phyloP scores from a whole-genome alignment of 2,888 invertebrate genomes.

The Caradrina kadenii region DNA sequence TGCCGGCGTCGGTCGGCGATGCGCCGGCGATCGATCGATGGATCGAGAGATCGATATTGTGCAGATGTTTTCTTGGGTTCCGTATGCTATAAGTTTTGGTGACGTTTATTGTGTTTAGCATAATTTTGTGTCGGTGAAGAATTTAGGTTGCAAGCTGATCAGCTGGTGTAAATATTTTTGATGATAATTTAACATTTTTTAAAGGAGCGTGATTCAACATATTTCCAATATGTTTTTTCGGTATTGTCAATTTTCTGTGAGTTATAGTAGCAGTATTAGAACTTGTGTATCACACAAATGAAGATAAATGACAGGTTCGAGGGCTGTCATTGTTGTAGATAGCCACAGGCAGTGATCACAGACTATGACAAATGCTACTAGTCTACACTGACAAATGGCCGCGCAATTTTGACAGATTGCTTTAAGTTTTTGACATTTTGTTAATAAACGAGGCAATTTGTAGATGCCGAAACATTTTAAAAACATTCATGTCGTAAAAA shows the following conservation, averaged over 20 bases:
- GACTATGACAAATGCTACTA: constrained; percentile 30
- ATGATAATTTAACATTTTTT: neutral
- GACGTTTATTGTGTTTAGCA: constrained; percentile 44
- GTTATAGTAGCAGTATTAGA: constrained; percentile 21
- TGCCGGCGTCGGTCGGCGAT: constrained; percentile 56
- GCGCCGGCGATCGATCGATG: constrained; percentile 64
- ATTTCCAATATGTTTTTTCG: neutral
- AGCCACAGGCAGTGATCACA: constrained; percentile 20
- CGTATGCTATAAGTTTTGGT: constrained; percentile 42
- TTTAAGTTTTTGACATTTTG: constrained; percentile 2
- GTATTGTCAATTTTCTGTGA: constrained; percentile 6
- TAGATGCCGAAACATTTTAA: neutral
- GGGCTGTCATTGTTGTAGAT: constrained; percentile 46
- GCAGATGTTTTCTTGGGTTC: constrained; percentile 74
- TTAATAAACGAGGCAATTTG: constrained; percentile 12
- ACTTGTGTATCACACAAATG: constrained; percentile 18
- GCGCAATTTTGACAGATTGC: constrained; percentile 31
- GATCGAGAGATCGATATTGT: constrained; percentile 72
- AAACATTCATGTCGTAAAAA: neutral
- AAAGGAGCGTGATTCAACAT: neutral
- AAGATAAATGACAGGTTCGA: constrained; percentile 37
- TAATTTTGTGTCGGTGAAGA: constrained; percentile 10
- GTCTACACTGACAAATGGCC: constrained; percentile 12
- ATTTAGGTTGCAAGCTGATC: constrained; percentile 23
- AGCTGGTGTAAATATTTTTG: constrained; percentile 7